Evolutionary conservation across 2,797 vertebrate species (phyloP), one percentile per base, ranked within the genome.

Genomic region (Enteromius paludinosus): DNA sequence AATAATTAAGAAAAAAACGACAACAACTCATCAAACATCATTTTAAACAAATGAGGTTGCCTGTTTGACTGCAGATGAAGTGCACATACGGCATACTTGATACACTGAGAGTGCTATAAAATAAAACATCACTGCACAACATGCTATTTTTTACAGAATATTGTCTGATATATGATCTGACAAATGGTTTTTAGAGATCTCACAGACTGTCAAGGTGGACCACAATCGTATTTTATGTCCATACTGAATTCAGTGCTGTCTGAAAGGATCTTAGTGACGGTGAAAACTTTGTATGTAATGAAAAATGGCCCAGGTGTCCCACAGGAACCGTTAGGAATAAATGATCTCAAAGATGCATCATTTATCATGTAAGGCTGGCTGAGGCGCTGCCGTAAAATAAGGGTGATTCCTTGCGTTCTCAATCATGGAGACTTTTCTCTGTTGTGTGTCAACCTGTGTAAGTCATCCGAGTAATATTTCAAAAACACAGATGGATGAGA

Each of bases 251-350:
- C 14, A 61, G 6, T 70, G 38, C 54, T 47, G 38, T 71, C 52
- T 43, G 7, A 54, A 52, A 61, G 28, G 38, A 80, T 3, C 3
- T 79, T 25, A 61, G 7, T 61, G 28, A 80, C 47, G 68, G 41
- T 41, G 15, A 68, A 69, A 68, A 56, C 14, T 41, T 10, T 54
- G n/a, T 12, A 10, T 78, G 14, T 8, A 35, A 28, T 45, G 25
- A 61, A 47, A 80, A 35, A 80, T 35, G 41, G 20, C 20, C 20
- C 38, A 70, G 25, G 23, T 79, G 49, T 79, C 78, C 23, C 78
- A n/a, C 9, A 1, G 41, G 54, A 80, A 35, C 11, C 23, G 43
- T 68, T 56, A 10, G 54, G 20, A 80, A 71, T 61, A 62, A 45
- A 80, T 71, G 5, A 23, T 72, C 20, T 28, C 20, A 11, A 23